phyloP scores from a whole-genome alignment of 2,888 invertebrate genomes.

The Idaea dimidiata region DNA sequence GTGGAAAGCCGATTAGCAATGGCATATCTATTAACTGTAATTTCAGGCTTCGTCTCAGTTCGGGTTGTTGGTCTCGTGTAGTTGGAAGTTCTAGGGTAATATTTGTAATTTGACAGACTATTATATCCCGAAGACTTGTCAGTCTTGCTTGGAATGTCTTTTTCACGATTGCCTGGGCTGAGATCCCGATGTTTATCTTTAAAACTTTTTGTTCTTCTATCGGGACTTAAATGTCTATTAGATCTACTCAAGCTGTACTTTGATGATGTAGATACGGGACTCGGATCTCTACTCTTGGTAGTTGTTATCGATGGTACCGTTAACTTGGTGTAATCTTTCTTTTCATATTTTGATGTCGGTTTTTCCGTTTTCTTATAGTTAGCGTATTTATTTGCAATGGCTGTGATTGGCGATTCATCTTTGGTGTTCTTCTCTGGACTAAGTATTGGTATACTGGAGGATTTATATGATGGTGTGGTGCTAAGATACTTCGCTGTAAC shows the following conservation, averaged over 20 bases:
- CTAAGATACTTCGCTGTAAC: slow-evolving; percentile 72
- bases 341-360: slow-evolving; percentile 56
- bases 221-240: slow-evolving; percentile 76
- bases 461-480: slow-evolving; percentile 65
- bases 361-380: slow-evolving; percentile 56
- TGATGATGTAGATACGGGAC: slow-evolving; percentile 70
- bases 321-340: slow-evolving; percentile 76
- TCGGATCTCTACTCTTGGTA: slow-evolving; percentile 77
- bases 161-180: slow-evolving; percentile 77
- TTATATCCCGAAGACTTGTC: slow-evolving; percentile 77
- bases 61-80: slow-evolving; percentile 52
- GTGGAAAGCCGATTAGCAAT: slow-evolving; percentile 68
- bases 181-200: slow-evolving; percentile 78
- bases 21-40: slow-evolving; percentile 62
- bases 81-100: slow-evolving; percentile 74
- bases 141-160: slow-evolving; percentile 80
- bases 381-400: slow-evolving; percentile 68
- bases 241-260: slow-evolving; percentile 63
- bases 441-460: slow-evolving; percentile 73
- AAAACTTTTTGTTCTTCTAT: slow-evolving; percentile 61
- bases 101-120: slow-evolving; percentile 72
- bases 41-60: slow-evolving; percentile 48
- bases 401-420: slow-evolving; percentile 67
- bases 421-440: slow-evolving; percentile 49
- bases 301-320: slow-evolving; percentile 54